Evolutionary conservation across 35 echinoderm and acorn worm genomes (phyloP), one percentile per base, ranked within the genome.

Genomic region (Eucidaris tribuloides): DNA sequence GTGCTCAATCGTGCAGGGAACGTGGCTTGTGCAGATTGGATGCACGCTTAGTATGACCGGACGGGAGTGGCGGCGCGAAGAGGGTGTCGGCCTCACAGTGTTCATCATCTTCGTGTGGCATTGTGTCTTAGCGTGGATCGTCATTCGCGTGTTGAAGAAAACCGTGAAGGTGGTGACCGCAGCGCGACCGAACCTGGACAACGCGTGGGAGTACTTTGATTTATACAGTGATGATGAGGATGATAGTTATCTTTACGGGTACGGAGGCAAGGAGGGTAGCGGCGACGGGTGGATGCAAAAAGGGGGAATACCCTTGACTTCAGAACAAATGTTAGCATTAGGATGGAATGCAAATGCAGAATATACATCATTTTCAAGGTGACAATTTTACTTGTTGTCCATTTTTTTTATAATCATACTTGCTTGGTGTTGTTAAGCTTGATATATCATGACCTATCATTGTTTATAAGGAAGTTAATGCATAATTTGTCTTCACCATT

Each of bases 41-140:
- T 90, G 89, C 86, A 94, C 92, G 2, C 81, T 94, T 23, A 90
- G 92, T 22, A 84, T 94, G 81, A 94, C 81, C 5, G 92, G 92
- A 4, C 31, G 92, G 22, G 86, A 94, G 82, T 94, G 92, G 92
- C 62, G 79, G 60, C 71, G 58, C 14, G 92, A 94, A 27, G 92
- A 94, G 30, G 60, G 55, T 14, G 86, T 94, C n/a, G 87, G 81
- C 36, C 24, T 94, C 15, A 94, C 92, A 2, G 86, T 94, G 15
- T 76, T 84, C 3, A 38, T 94, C 9, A 82, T 94, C n/a, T 94
- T 94, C 55, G 18, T 85, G 17, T 94, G 92, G 92, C 92, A 94
- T 35, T 37, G 58, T 29, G 56, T 84, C 6, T 64, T 94, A 4
- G 68, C 68, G 37, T 74, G 68, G 68, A 74, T 74, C 29, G 68